phyloP scores from a whole-genome alignment of 1,140 invertebrate species.

The Papilio xuthus region DNA sequence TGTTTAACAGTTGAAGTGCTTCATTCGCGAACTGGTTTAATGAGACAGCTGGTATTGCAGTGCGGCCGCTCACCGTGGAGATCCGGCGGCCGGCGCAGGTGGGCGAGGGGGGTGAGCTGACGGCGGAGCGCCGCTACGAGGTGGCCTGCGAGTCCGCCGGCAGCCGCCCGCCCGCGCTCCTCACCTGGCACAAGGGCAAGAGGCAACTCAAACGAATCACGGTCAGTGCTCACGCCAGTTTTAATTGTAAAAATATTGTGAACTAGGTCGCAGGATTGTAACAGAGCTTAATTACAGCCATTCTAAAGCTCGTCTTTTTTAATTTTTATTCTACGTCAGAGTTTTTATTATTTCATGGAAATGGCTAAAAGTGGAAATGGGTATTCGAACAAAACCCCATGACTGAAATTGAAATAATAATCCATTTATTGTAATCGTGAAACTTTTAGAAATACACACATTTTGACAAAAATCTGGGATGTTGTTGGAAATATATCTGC shows the following conservation, averaged over 20 bases:
- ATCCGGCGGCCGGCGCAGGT: slow-evolving; percentile 84
- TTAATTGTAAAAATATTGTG: slow-evolving; percentile 30
- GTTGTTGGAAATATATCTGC: too few species aligned
- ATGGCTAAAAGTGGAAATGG: not conserved
- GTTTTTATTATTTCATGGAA: not conserved
- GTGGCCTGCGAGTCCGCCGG: slow-evolving; percentile 91
- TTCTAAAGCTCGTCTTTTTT: not conserved
- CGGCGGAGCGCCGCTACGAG: slow-evolving; percentile 89
- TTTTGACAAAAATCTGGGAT: too few species aligned
- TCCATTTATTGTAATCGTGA: not conserved
- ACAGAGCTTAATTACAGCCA: not conserved
- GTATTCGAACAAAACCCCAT: not conserved
- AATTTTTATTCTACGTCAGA: not conserved
- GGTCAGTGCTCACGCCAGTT: slow-evolving; percentile 74
- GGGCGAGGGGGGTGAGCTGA: slow-evolving; percentile 80
- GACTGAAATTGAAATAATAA: not conserved
- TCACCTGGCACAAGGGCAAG: slow-evolving; percentile 94
- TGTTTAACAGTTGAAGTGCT: slow-evolving; percentile 24
- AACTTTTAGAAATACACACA: not conserved
- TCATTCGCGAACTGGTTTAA: slow-evolving; percentile 2
- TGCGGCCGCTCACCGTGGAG: slow-evolving; percentile 89
- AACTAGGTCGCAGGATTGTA: not conserved
- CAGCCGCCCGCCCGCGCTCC: slow-evolving; percentile 91
- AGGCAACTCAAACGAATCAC: slow-evolving; percentile 88
- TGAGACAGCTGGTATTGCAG: slow-evolving; percentile 74